Evolutionary conservation across 1,140 invertebrate species (phyloP), one percentile per base, ranked within the genome.

Genomic region (Hylyphantes graminicola): DNA sequence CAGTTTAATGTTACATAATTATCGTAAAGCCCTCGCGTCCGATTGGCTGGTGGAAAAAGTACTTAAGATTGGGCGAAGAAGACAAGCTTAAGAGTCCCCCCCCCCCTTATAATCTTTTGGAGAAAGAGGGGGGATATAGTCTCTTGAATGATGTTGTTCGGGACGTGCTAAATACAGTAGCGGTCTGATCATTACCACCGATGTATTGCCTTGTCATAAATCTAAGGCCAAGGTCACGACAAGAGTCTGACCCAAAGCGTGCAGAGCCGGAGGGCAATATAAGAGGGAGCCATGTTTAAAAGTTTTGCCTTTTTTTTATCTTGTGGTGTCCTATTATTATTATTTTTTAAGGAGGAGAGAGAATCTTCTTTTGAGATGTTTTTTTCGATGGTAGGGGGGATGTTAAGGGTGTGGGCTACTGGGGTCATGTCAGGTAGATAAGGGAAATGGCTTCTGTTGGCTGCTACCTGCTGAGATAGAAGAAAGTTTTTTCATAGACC

Each of bases 1-100:
- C 70, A 82, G 80, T 82, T 82, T 82, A 82, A 82, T 74, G 80
- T 82, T 82, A 73, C 80, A 82, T 82, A 82, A 82, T 82, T 82
- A 82, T 82, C 72, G 80, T 13, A 13, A 54, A 55, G 6, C 70
- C 55, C 68, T 77, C 10, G 63, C 19, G 61, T 5, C 53, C 63
- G 80, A 82, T 82, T 82, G 80, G 80, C 70, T 74, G 13, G 19
- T 53, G 61, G 70, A 70, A 59, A 63, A 72, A 48, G 80, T 74
- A 54, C 21, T 74, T 65, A 19, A 72, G 35, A 80, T 80, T 80
- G 48, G 55, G 48, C 68, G 12, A 57, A 65, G 76, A n/a, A 35
- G 64, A 48, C 55, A 13, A 54, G 57, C 19, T 17, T 17, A 67
- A 67, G 64, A 17, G 15, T 0, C 3, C 11, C 11, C 35, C 35